phyloP scores from a whole-genome alignment of 2,888 invertebrate genomes.

The Caenorhabditis parvicauda region DNA sequence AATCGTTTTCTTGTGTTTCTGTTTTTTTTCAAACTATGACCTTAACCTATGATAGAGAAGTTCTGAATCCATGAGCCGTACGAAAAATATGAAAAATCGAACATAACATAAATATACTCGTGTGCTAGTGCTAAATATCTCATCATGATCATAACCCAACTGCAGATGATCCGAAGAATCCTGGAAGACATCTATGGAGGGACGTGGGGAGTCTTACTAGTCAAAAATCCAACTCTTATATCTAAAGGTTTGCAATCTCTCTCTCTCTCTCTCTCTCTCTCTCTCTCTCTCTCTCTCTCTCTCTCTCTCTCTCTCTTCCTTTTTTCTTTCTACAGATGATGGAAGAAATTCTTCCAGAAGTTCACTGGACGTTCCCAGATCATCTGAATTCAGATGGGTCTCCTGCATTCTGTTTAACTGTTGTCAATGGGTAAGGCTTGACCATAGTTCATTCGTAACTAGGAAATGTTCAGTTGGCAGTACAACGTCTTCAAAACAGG shows the following conservation, averaged over 20 bases:
- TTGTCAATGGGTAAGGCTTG: slow-evolving; percentile 29
- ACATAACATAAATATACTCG: not conserved
- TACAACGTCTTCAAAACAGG: slow-evolving; percentile 62
- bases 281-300: not conserved
- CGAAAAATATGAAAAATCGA: too few species aligned
- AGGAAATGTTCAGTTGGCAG: slow-evolving; percentile 45
- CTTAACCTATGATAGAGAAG: too few species aligned
- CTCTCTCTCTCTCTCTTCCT: not conserved
- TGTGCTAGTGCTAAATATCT: not conserved
- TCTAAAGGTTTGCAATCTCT: slow-evolving; percentile 36
- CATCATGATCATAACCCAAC: not conserved
- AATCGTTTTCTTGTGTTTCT: too few species aligned
- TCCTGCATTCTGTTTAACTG: slow-evolving; percentile 58
- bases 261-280: not conserved
- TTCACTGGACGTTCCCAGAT: slow-evolving; percentile 62
- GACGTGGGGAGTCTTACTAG: slow-evolving; percentile 60
- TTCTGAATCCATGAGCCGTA: too few species aligned
- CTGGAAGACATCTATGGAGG: slow-evolving; percentile 62
- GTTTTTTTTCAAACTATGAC: too few species aligned
- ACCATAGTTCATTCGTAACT: not conserved
- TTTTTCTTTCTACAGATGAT: not conserved
- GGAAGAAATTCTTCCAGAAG: slow-evolving; percentile 19
- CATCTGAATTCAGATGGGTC: slow-evolving; percentile 53
- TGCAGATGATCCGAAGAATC: slow-evolving; percentile 57
- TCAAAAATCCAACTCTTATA: slow-evolving; percentile 49